Evolutionary conservation across 2,797 vertebrate species (phyloP), one percentile per base, ranked within the genome.

Genomic region (Apogon talboti): DNA sequence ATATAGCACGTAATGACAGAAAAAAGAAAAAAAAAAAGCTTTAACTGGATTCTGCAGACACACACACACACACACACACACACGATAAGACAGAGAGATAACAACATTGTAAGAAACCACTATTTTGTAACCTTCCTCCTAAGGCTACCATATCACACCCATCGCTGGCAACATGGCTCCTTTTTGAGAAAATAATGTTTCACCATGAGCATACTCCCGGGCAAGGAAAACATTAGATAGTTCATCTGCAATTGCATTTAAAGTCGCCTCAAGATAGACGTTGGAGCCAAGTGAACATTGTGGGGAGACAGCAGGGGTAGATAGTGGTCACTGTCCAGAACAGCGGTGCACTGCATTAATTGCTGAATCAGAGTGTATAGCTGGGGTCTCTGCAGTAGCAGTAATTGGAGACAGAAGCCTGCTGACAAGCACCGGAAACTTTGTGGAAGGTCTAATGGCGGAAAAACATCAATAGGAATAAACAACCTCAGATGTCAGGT

Each of bases 341-440:
- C 56, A 48, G 35, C 73, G 68, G 65, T 78, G 78, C 69, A 72
- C 53, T 73, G 75, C 74, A 74, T 85, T 84, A 85, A 82, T 81
- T 85, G 81, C 82, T 80, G 82, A 86, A 85, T 85, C 76, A 79
- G 68, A 78, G 70, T 61, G 45, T 37, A 71, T 47, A 55, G 72
- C 61, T 54, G 63, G 63, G 50, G 24, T 51, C 40, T 66, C 72
- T 83, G 76, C 74, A 72, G 79, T 69, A 74, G 65, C 56, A 66
- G 74, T 85, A 87, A 89, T 84, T 89, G 76, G 79, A 40, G 77
- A 28, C 21, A 55, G 52, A 78, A 71, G 72, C 71, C 69, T 81
- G 82, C 86, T 89, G 84, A 91, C 85, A 78, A 75, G 67, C 70
- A 83, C 56, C 42, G 35, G 44, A 64, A 82, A 83, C 69, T 76